Percentiles rank a stretch among this genome's conserved stretches.
Evolutionary conservation across 30 jellyfish, hydroid and myxozoan species (phyloP).

Genomic region (Hydractinia symbiolongicarpus): DNA sequence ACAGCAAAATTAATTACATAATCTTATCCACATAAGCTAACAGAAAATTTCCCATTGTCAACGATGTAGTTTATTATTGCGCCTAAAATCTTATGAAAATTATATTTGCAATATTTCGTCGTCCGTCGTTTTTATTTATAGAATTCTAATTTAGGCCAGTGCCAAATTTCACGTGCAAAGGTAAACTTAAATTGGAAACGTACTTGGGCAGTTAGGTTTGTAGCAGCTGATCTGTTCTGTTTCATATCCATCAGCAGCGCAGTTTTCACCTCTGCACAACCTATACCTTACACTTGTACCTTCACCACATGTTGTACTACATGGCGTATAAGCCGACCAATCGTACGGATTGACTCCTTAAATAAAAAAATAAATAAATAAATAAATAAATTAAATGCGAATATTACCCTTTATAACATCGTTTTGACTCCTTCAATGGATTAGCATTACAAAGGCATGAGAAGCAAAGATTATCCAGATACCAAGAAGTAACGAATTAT

Average conservation of each 20-base stretch:
- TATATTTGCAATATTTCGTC: too few species aligned
- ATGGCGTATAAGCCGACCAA: slow-evolving; percentile 95
- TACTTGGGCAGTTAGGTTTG: slow-evolving; percentile 95
- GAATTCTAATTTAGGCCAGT: too few species aligned
- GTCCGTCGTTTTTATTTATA: too few species aligned
- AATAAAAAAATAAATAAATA: neutral
- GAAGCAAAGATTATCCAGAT: too few species aligned
- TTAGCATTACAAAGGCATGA: neutral
- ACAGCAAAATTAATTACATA: too few species aligned
- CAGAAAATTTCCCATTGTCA: too few species aligned
- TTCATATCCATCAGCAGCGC: slow-evolving; percentile 89
- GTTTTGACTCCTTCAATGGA: neutral
- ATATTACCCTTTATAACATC: neutral
- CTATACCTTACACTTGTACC: slow-evolving; percentile 87
- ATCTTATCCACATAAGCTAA: too few species aligned
- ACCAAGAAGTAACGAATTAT: too few species aligned
- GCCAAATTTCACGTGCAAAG: too few species aligned
- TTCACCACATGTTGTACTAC: slow-evolving; percentile 83
- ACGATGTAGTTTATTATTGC: too few species aligned
- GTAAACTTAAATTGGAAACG: neutral
- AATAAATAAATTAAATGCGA: neutral
- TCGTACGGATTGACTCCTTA: slow-evolving; percentile 70
- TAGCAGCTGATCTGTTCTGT: slow-evolving; percentile 87
- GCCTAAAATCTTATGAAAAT: too few species aligned
- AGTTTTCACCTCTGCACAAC: slow-evolving; percentile 54